phyloP scores from a whole-genome alignment of 2,113 vertebrate genomes.

The Mormyrus iriodes region DNA sequence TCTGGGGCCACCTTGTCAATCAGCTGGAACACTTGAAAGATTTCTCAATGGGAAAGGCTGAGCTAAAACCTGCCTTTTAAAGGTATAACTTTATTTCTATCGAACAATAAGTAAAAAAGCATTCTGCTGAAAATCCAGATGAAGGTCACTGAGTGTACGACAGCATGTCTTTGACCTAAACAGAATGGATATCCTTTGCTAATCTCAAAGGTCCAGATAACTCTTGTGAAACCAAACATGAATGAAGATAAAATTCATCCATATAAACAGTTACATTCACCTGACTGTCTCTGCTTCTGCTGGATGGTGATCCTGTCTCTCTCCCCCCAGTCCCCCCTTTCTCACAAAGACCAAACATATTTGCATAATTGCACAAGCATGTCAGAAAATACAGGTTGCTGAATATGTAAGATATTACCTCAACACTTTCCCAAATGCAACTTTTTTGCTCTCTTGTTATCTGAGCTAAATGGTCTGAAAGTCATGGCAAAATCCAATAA shows the following conservation, averaged over 20 bases:
- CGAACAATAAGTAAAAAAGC: background rate
- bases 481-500: background rate
- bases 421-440: background rate
- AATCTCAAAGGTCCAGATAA: background rate
- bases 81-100: background rate
- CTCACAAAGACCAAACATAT: background rate
- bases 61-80: background rate
- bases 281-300: background rate
- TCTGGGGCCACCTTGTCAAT: background rate
- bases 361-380: background rate
- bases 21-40: background rate
- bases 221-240: background rate
- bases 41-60: background rate
- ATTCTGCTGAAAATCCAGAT: background rate
- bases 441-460: background rate
- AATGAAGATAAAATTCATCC: background rate
- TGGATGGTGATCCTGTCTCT: background rate
- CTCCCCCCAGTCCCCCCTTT: background rate
- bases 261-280: background rate
- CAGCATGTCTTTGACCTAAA: background rate
- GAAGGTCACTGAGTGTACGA: background rate
- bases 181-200: background rate
- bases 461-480: constrained; percentile 4
- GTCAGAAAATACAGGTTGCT: background rate
- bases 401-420: background rate